Evolutionary conservation across 2,113 vertebrate genomes (phyloP), one percentile per base, ranked within the genome.

Genomic region (Anseranas semipalmata): DNA sequence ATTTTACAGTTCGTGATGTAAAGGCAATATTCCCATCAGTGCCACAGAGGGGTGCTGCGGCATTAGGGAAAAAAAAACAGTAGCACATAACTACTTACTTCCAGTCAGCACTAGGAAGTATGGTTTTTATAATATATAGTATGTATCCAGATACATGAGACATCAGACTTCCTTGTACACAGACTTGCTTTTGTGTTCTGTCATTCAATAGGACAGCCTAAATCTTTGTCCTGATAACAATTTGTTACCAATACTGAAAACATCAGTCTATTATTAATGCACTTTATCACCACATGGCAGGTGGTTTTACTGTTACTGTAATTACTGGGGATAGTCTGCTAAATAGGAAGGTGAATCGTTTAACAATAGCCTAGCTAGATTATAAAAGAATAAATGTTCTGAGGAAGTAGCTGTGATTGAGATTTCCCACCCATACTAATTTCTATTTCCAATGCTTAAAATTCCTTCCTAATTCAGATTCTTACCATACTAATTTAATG

Each of bases 31-130:
- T 93, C 43, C 75, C 35, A 10, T 9, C 30, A 20, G 39, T 24
- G 68, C 96, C 97, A 92, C 19, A 4, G 22, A 65, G 95, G 88
- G 97, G 97, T 70, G 94, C 96, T 95, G 6, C 74, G 60, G 65
- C 3, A 37, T 16, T 55, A 8, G 4, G 4, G 53, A 19, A 15
- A 4, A 28, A 60, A 12, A 3, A 28, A 10, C 43, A 6, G 39
- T 1, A 24, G 1, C 8, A 75, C 43, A 4, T 1, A 3, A 9
- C 27, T 7, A 0, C 45, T 5, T 24, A 3, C 24, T 75, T 9
- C 20, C 35, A 28, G 18, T 30, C 15, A 22, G 28, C 32, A 1
- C 3, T 48, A 39, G 74, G 59, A 35, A 70, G 37, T 11, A 25
- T 15, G 24, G 3, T 46, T 8, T 20, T 62, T 73, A 21, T 25